A percentile compares a stretch with the other conserved stretches of the same genome.
Evolutionary conservation across 2,113 vertebrate genomes (phyloP).

Genomic region (Emydocephalus ijimae): DNA sequence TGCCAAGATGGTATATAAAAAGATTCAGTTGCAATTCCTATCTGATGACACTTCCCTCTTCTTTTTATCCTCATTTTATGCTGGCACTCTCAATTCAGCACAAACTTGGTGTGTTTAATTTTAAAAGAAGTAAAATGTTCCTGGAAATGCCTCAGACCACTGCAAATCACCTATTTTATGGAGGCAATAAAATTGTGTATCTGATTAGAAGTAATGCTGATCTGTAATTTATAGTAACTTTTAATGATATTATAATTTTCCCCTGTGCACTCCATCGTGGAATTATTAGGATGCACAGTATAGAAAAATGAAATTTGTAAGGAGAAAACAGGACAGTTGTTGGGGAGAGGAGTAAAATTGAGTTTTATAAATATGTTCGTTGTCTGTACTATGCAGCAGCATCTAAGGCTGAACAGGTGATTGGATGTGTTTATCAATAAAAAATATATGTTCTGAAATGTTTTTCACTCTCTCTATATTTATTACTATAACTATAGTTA

Average conservation of each 20-base stretch:
- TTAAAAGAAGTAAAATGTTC: conserved; percentile 83
- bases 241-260: conserved; percentile 87
- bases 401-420: fast-evolving
- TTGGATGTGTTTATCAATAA: fast-evolving
- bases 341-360: neutral
- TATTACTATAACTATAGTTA: neutral
- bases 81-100: conserved; percentile 80
- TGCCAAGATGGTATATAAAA: conserved; percentile 82
- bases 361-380: conserved; percentile 19
- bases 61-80: conserved; percentile 82
- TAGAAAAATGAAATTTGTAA: conserved; percentile 79
- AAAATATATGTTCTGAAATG: neutral
- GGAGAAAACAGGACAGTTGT: conserved; percentile 66
- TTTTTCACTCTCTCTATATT: neutral
- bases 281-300: conserved; percentile 72
- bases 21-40: conserved; percentile 83
- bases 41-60: conserved; percentile 84
- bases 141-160: conserved; percentile 78
- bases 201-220: conserved; percentile 85
- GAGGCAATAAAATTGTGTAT: conserved; percentile 85
- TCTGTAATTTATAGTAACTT: conserved; percentile 86
- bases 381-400: neutral
- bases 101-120: conserved; percentile 86
- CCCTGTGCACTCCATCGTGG: conserved; percentile 69
- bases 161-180: conserved; percentile 85